phyloP scores from a whole-genome alignment of 2,888 invertebrate species.

The Diadegma fenestrale region DNA sequence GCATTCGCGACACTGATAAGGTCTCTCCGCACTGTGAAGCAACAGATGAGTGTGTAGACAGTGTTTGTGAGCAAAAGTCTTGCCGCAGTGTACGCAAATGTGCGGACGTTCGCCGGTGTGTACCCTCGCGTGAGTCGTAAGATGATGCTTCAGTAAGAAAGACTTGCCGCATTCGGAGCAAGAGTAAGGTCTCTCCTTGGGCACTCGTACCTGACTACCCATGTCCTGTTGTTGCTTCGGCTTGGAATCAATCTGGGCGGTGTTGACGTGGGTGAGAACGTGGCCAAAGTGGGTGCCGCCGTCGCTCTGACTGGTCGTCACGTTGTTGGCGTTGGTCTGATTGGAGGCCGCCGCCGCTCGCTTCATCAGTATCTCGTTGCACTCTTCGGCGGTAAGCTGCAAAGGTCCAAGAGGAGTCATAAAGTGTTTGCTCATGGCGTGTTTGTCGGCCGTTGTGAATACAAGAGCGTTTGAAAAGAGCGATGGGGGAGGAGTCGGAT shows the following conservation, averaged over 20 bases:
- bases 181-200: constrained; percentile 92
- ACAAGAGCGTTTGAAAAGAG: constrained; percentile 83
- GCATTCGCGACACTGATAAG: constrained; percentile 93
- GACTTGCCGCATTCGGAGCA: constrained; percentile 94
- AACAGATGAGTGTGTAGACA: constrained; percentile 93
- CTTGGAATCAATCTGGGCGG: constrained; percentile 85
- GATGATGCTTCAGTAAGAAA: constrained; percentile 93
- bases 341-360: constrained; percentile 89
- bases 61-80: constrained; percentile 93
- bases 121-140: constrained; percentile 93
- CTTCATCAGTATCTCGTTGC: constrained; percentile 92
- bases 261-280: constrained; percentile 83
- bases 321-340: constrained; percentile 81
- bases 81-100: constrained; percentile 92
- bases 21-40: constrained; percentile 92
- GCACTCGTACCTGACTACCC: constrained; percentile 86
- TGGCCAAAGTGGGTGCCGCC: constrained; percentile 81
- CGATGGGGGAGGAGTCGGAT: constrained; percentile 80
- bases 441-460: constrained; percentile 83
- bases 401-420: constrained; percentile 91
- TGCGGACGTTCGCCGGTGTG: constrained; percentile 93
- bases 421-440: constrained; percentile 87
- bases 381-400: constrained; percentile 91
- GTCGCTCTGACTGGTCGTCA: constrained; percentile 81
- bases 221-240: constrained; percentile 88